Evolutionary conservation across 2,888 invertebrate species (phyloP), one percentile per base, ranked within the genome.

Genomic region (Endotricha flammealis): DNA sequence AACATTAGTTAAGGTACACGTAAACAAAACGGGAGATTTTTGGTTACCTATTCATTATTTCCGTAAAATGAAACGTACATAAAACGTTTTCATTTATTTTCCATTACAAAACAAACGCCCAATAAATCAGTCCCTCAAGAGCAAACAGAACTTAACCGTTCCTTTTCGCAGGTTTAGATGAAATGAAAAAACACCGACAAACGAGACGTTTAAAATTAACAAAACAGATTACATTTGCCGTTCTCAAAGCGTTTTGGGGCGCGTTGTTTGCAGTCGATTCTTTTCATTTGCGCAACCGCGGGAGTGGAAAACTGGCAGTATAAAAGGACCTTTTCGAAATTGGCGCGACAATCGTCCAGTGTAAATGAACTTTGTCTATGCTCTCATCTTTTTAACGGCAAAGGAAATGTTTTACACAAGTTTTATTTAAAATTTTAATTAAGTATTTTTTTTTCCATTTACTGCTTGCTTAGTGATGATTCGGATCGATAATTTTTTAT

Each of bases 221-320:
- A 82, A 83, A 83, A 82, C 78, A 78, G 79, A 83, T 83, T 82
- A 82, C 77, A 69, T 72, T 75, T 61, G 67, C 59, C 57, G 59
- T 54, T 67, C 51, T 72, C 74, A 80, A 80, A 76, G 78, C 62
- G 60, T 46, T 46, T 45, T 52, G 66, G 62, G 59, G 54, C 36
- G 32, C 57, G 65, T 74, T 78, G 76, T 80, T 77, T 77, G 67
- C 58, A 38, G 54, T 52, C 63, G 53, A 80, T 81, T 79, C 76
- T 82, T 78, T 74, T 64, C 70, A 68, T 73, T 75, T 79, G 63
- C 64, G 57, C 56, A 65, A 56, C 47, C 63, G 52, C 48, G 53
- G 47, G 27, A 48, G 46, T 63, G 58, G 46, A 51, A 57, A 50
- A 37, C 35, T 41, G 38, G 29, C 34, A 36, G 32, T 43, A 34